Evolutionary conservation across 2,888 invertebrate species (phyloP).

Genomic region (Apamea anceps): DNA sequence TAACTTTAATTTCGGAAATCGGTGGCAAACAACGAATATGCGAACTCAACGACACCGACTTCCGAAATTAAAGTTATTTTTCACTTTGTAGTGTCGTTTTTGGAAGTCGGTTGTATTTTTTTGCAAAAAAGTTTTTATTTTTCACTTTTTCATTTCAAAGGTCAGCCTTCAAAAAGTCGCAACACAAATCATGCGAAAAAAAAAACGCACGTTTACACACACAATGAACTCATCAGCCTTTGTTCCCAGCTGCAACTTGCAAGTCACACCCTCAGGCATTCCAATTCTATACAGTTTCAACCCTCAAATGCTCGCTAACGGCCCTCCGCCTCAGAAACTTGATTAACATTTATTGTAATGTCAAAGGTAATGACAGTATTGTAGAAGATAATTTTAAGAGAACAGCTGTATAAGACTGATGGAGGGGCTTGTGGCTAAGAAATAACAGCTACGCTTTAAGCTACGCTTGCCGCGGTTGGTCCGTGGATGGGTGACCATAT

Average conservation of each 20-base stretch:
- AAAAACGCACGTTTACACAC: constrained; percentile 58
- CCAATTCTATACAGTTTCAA: constrained; percentile 45
- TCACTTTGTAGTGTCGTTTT: too few species aligned
- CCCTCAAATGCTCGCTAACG: constrained; percentile 21
- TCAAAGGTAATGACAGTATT: constrained; percentile 38
- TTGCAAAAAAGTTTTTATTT: too few species aligned
- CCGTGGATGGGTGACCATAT: too few species aligned
- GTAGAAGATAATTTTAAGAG: constrained; percentile 36
- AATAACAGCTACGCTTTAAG: too few species aligned
- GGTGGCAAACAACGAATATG: too few species aligned
- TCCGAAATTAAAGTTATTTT: too few species aligned
- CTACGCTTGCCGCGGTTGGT: too few species aligned
- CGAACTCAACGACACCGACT: too few species aligned
- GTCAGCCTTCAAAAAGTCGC: constrained; percentile 1
- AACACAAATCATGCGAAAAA: constrained; percentile 38
- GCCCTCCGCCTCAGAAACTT: constrained; percentile 16
- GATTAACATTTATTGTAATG: constrained; percentile 59
- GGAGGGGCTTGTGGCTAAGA: too few species aligned
- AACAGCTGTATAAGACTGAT: not conserved
- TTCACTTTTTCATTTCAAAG: too few species aligned
- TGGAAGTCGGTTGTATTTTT: too few species aligned
- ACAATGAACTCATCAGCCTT: constrained; percentile 67
- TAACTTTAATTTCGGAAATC: too few species aligned
- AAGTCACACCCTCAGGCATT: constrained; percentile 70
- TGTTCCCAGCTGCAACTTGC: constrained; percentile 70